Evolutionary conservation across 2,888 invertebrate genomes (phyloP), one percentile per base, ranked within the genome.

Genomic region (Nephrotoma guestfalica): DNA sequence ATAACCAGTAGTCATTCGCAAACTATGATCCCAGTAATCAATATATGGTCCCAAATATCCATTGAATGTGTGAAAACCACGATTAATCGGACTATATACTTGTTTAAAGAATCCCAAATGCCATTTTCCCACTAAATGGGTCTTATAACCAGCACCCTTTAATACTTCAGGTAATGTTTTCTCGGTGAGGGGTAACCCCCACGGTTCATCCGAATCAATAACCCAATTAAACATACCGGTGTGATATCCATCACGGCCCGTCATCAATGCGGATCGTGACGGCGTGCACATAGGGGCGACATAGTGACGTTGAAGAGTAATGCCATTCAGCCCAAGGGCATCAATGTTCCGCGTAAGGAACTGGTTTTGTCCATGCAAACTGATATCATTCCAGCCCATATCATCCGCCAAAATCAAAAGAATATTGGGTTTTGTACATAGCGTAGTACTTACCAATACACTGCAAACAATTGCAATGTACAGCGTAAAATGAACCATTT

Each of bases 311-410:
- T 97, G 96, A 41, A 98, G 92, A 87, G 97, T 95, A 18, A 97
- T 94, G 3, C 98, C 97, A 89, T 95, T 94, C 90, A 95, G 96
- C 0, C 96, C 98, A 88, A 98, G 90, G 0, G 95, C 94, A 91
- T 98, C 98, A 87, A 98, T 95, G 90, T 98, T 98, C 0, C 97
- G 97, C 0, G 98, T 98, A 84, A 95, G 93, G 89, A 97, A 97
- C 92, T 97, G 96, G 88, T 95, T 93, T 0, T 96, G 96, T 0
- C 98, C 98, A 89, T 97, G 97, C 90, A 96, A 97, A 86, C 97
- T 95, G 6, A 97, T 96, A 90, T 98, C 98, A 90, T 97, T 96
- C 95, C 97, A 97, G 9, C 98, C 98, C 94, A 97, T 93, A 90
- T 97, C 96, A 92, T 97, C 97, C 0, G 96, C 96, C 90, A 97